Evolutionary conservation across 2,888 invertebrate species (phyloP), one percentile per base, ranked within the genome.

Genomic region (Formica aserva): DNA sequence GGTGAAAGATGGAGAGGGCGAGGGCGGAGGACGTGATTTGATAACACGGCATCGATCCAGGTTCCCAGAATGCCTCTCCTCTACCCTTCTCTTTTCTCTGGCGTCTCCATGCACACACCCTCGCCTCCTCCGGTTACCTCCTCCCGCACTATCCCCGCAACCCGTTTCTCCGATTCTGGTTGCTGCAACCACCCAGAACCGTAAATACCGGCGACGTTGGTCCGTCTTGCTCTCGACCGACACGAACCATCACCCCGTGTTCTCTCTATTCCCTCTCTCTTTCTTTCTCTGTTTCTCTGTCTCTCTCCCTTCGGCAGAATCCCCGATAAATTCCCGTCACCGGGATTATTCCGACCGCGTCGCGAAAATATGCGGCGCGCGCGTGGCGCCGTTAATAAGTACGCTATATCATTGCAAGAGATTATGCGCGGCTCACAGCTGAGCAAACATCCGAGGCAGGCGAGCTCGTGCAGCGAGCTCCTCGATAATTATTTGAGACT

Each of bases 1-100:
- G 67, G 11, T 62, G 52, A 83, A 57, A 76, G 76, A 63, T 41
- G 75, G 35, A 83, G 86, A 86, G 86, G 87, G 84, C 62, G 80
- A 85, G 82, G 69, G 75, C 72, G 87, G 86, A 87, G 87, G 84
- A 87, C 85, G 91, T 85, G 91, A 90, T 91, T 91, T 87, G 92
- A 89, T 89, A 91, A 92, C 91, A 89, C 90, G 84, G 91, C 90
- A 91, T 91, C 88, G 90, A 92, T 92, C 92, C 90, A 85, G 83
- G 87, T 90, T 86, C 91, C 87, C 85, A 83, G 87, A 86, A 92
- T 90, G 86, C 86, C 85, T 86, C 82, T 86, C 83, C 85, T 86
- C 88, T 82, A 78, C 81, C 89, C 86, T 87, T 83, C 87, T 88
- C 86, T 85, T 86, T 88, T 85, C 84, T 75, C 85, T 69, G 26